Evolutionary conservation across 53 echinoderm and acorn worm genomes (phyloP), one percentile per base, ranked within the genome.

Genomic region (Patiria pectinifera): DNA sequence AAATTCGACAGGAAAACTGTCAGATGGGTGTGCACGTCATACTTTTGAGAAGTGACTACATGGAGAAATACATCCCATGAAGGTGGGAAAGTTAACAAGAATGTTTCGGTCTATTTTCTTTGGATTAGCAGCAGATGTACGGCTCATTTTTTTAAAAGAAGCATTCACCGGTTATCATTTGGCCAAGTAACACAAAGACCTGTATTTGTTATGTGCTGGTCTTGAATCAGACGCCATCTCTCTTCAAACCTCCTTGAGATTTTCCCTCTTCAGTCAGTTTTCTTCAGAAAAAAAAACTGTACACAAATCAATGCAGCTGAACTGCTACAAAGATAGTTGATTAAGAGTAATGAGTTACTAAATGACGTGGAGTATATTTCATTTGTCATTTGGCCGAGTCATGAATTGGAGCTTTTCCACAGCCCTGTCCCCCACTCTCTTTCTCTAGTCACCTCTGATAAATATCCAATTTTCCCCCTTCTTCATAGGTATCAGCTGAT

Each of bases 401-500:
- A 10, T 74, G 4, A 10, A 23, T 74, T 24, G 22, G 70, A 12
- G 12, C 3, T 11, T 23, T 76, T 25, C 4, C 80, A 2, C 48
- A 47, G 15, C 46, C 53, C 80, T 45, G 45, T 18, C 80, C 21
- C 45, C 48, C 2, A 4, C 80, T 25, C 48, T 59, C 59, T 53
- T 13, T 53, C 87, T 59, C 25, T 11, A 22, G 26, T 1, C 48
- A 2, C 48, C 77, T 47, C 77, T 47, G 66, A 82, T 78, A 80
- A 19, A 48, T 22, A 61, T 83, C 22, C 22, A 15, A 24, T 83
- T 9, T 77, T 15, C 22, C 79, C 35, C 63, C 44, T 80, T 48
- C 90, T 63, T 66, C 63, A 5, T 78, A 90, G 90, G 70, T 90
- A n/a, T 81, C 81, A 43, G 69, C 48, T 46, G 90, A 90, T 47